These are phyloP conservation scores for Sepiola atlantica DNA, from an alignment of 2,888 invertebrate genomes.

Conservation along the genomic window DNA sequence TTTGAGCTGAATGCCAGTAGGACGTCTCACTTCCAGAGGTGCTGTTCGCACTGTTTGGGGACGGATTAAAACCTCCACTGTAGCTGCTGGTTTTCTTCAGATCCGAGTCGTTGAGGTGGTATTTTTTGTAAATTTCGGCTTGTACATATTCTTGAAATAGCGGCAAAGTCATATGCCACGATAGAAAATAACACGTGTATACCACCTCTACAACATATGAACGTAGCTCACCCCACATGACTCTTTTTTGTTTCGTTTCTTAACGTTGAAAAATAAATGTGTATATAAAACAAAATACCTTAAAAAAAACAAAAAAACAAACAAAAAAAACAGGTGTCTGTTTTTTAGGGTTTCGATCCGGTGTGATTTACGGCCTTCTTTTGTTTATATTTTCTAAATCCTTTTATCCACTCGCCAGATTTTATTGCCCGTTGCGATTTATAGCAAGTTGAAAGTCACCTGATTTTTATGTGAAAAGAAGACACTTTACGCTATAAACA, in stretches of 20 bases:
- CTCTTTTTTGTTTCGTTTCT: not conserved
- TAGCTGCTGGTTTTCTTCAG: slow-evolving; percentile 50
- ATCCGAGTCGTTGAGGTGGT: slow-evolving; percentile 51
- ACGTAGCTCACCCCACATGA: slow-evolving; percentile 45
- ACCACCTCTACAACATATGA: slow-evolving; percentile 67
- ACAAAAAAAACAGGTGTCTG: not conserved
- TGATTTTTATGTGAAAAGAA: not conserved
- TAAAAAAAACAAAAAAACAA: not conserved
- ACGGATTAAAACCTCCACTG: slow-evolving; percentile 50
- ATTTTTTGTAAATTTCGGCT: slow-evolving; percentile 59
- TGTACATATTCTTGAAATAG: slow-evolving; percentile 69
- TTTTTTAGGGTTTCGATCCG: not conserved
- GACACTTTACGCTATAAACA: not conserved
- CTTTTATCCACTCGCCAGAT: not conserved
- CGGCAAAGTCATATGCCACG: slow-evolving; percentile 68
- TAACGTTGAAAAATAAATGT: not conserved
- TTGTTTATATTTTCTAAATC: not conserved
- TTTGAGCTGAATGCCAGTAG: slow-evolving; percentile 62
- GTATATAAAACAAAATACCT: no score
- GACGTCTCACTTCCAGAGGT: slow-evolving; percentile 46
- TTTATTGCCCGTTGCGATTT: not conserved
- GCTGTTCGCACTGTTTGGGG: slow-evolving; percentile 52
- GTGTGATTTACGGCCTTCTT: not conserved
- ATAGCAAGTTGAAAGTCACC: not conserved
- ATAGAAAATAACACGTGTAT: slow-evolving; percentile 66